Conservation (phyloP, 1,140 invertebrate genomes). For the Bombus turneri region DNA sequence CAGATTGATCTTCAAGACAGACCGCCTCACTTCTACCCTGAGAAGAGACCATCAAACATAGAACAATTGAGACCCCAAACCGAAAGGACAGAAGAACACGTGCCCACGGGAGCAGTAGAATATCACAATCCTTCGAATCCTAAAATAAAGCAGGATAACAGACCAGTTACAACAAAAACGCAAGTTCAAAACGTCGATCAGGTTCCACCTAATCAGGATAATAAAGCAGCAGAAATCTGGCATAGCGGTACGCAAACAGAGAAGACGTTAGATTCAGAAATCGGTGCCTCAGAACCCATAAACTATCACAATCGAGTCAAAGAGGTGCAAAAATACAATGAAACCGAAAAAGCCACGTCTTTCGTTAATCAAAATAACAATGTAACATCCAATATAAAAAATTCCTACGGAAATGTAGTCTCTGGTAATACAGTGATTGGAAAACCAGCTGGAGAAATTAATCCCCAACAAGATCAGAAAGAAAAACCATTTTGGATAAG, state of each 20-base stretch:
- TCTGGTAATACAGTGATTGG: slow-evolving; percentile 54
- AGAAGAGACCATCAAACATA: slow-evolving; percentile 32
- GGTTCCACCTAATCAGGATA: slow-evolving; percentile 32
- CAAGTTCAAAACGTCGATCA: slow-evolving; percentile 18
- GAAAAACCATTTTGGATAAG: slow-evolving; percentile 27
- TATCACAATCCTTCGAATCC: slow-evolving; percentile 76
- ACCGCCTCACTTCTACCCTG: slow-evolving; percentile 47
- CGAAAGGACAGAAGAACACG: slow-evolving; percentile 59
- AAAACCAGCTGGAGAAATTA: slow-evolving; percentile 51
- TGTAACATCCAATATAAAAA: slow-evolving; percentile 24
- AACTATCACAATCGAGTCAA: slow-evolving; percentile 60
- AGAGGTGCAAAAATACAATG: background rate
- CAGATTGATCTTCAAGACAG: slow-evolving; percentile 60
- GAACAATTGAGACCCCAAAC: slow-evolving; percentile 32
- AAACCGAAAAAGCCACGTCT: background rate
- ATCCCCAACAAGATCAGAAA: slow-evolving; percentile 47
- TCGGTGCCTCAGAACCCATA: slow-evolving; percentile 74
- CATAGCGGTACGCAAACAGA: slow-evolving; percentile 57
- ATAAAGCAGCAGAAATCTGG: slow-evolving; percentile 61
- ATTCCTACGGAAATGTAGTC: slow-evolving; percentile 48
- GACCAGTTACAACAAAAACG: background rate
- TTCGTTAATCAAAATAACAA: background rate
- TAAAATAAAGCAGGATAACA: slow-evolving; percentile 54
- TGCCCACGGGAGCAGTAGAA: slow-evolving; percentile 71
- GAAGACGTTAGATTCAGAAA: slow-evolving; percentile 70